A percentile compares a stretch with the other conserved stretches of the same genome.
Evolutionary conservation across 1,140 invertebrate species (phyloP).

Genomic region (Dendroctonus ponderosae): DNA sequence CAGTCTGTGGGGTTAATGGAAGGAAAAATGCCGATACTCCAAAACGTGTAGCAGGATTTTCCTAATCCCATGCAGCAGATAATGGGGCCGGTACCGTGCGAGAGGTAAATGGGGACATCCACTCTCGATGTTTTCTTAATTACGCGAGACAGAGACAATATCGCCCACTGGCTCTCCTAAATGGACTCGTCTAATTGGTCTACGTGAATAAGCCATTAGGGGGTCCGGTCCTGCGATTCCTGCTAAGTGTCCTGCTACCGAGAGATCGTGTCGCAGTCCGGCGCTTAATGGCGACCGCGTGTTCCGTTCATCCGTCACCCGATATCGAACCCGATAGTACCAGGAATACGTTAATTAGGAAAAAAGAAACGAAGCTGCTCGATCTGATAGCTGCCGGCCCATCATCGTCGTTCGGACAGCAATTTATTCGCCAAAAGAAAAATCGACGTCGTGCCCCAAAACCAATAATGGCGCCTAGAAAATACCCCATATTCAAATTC

Average conservation of each 20-base stretch:
- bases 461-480: constrained; percentile 11
- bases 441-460: neutral
- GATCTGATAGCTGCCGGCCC: constrained; percentile 7
- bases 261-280: constrained; percentile 33
- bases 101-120: constrained; percentile 2
- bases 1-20: neutral
- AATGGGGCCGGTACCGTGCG: neutral
- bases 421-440: constrained; percentile 5
- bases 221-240: constrained; percentile 28
- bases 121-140: constrained; percentile 32
- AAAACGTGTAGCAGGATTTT: too few relatives aligned
- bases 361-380: constrained; percentile 20
- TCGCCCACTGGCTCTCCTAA: constrained; percentile 30
- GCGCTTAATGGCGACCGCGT: constrained; percentile 34
- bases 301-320: constrained; percentile 34
- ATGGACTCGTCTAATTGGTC: constrained; percentile 32
- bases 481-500: constrained; percentile 34
- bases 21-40: neutral
- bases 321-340: constrained; percentile 29
- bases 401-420: neutral
- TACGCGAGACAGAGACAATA: constrained; percentile 23
- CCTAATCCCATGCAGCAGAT: too few relatives aligned
- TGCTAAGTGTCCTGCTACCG: constrained; percentile 33
- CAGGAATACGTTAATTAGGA: constrained; percentile 35
- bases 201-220: constrained; percentile 37